Percentiles rank a stretch among this genome's conserved stretches.
These are phyloP conservation scores for Cyprinodon brontotheroides DNA, from an alignment of 2,113 vertebrate species.

Conservation along the genomic window DNA sequence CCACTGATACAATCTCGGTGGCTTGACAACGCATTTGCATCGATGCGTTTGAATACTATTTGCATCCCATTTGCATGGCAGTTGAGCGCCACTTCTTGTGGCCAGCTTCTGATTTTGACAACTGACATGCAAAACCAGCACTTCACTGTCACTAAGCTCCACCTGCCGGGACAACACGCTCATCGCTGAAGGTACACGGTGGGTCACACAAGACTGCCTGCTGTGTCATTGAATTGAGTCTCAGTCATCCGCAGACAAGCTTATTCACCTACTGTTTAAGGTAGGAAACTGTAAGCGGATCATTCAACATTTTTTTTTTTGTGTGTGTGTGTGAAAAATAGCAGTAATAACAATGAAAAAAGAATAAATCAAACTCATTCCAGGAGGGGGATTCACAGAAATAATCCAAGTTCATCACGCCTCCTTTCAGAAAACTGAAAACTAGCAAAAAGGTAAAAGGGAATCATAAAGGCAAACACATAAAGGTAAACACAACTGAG, in stretches of 20 bases:
- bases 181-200: constrained; percentile 15
- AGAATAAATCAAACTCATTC: neutral
- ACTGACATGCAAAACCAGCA: constrained; percentile 64
- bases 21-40: too few species aligned
- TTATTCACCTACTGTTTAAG: neutral
- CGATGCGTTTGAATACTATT: constrained; percentile 79
- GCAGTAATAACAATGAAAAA: neutral
- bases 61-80: constrained; percentile 81
- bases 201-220: neutral
- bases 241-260: neutral
- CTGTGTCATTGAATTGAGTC: neutral
- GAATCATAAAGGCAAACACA: neutral
- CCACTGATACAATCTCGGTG: neutral
- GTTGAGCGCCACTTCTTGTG: too few species aligned
- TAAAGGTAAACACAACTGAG: neutral
- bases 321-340: neutral
- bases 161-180: constrained; percentile 35
- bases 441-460: neutral
- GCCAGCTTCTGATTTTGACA: constrained; percentile 55
- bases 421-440: neutral
- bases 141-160: constrained; percentile 14
- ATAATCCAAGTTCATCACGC: neutral
- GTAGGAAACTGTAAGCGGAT: neutral
- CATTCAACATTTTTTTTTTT: neutral
- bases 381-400: neutral